Percentiles rank a stretch among this genome's conserved stretches.
These are phyloP conservation scores for Eueides isabella DNA, from an alignment of 1,140 invertebrate genomes.

Conservation along the genomic window DNA sequence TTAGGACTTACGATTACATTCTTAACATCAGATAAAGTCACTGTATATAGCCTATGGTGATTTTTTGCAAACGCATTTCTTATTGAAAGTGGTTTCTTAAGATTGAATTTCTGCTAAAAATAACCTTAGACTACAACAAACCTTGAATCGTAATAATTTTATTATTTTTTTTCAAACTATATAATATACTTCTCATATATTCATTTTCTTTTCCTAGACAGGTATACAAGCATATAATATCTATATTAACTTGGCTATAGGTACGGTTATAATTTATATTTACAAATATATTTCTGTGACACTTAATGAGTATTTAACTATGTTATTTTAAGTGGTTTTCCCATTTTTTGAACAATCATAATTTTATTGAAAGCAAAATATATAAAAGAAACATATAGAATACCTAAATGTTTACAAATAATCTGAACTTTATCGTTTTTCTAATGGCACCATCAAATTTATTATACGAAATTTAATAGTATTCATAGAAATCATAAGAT, in stretches of 20 bases:
- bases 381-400: neutral
- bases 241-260: constrained; percentile 18
- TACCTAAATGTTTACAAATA: neutral
- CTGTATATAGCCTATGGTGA: neutral
- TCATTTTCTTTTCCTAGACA: neutral
- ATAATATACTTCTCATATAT: neutral
- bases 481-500: neutral
- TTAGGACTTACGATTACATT: constrained; percentile 1
- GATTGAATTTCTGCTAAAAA: neutral
- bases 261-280: constrained; percentile 56
- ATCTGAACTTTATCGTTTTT: neutral
- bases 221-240: constrained; percentile 14
- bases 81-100: neutral
- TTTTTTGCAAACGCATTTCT: neutral
- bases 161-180: neutral
- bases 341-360: neutral
- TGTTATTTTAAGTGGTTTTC: constrained; percentile 9
- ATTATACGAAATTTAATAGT: neutral
- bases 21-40: constrained; percentile 1
- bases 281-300: constrained; percentile 55
- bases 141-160: neutral
- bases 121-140: neutral
- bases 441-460: neutral
- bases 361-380: neutral
- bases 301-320: constrained; percentile 58